Evolutionary conservation across 2,888 invertebrate species (phyloP), one percentile per base, ranked within the genome.

Genomic region (Branchellion lobata): DNA sequence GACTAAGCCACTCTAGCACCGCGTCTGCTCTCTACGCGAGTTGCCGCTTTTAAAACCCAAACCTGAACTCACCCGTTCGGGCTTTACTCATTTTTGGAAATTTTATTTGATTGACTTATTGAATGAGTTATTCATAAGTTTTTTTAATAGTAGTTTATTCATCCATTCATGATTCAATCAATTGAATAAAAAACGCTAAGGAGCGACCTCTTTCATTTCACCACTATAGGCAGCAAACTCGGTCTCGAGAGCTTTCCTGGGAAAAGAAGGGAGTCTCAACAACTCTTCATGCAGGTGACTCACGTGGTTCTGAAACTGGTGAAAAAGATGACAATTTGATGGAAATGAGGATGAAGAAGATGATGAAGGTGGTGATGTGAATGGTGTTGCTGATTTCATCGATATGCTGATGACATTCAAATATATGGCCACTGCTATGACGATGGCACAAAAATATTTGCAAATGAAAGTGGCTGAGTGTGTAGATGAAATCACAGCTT

Each of bases 261-360:
- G 99, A 87, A 99, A 99, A 0, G 98, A 94, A 0, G 98, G 98
- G 11, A 99, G 89, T 87, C 99, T 99, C 92, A 97, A 96, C 11
- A 99, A 90, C 87, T 99, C 99, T 85, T 99, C 99, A 87, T 99
- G 98, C 5, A 99, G 90, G 86, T 99, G 99, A 1, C 97, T 96
- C 1, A 99, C 97, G 82, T 98, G 91, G 89, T 97, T 98, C 8
- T 97, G 96, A 14, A 97, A 92, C 93, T 94, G 24, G 8, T 5
- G 61, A 18, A 18, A 14, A 47, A 47, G 18, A 18, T 47, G 47
- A 18, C 11, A 47, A 14, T 47, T 47, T 18, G 47, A 47, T 14
- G 47, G 47, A 18, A 14, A 47, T 47, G 47, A 14, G 47, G 18
- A 47, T 8, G 47, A 18, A 47, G 8, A 47, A 47, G 47, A 47